Percentiles rank a stretch among this genome's conserved stretches.
phyloP scores from a whole-genome alignment of 1,140 invertebrate genomes.

The Anthonomus grandis region DNA sequence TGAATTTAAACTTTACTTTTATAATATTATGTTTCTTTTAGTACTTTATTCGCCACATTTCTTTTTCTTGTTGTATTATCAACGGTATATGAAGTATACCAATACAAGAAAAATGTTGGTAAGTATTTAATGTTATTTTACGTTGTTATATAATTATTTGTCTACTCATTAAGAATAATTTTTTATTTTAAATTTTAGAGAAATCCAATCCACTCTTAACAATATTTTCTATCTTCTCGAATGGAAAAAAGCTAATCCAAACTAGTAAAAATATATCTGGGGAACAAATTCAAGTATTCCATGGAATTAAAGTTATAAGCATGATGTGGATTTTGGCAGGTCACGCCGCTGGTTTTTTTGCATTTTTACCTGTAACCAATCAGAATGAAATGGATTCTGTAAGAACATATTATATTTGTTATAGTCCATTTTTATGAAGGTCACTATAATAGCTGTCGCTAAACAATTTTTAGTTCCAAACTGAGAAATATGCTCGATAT shows the following conservation, averaged over 20 bases:
- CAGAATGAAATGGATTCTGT: slow-evolving; percentile 8
- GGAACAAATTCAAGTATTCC: slow-evolving; percentile 39
- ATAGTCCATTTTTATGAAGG: too few species aligned
- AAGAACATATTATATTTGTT: neutral
- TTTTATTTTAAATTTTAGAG: slow-evolving; percentile 18
- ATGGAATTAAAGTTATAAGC: slow-evolving; percentile 43
- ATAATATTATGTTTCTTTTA: neutral
- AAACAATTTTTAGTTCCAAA: slow-evolving; percentile 6
- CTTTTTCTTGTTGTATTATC: neutral
- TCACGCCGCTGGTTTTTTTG: slow-evolving; percentile 26
- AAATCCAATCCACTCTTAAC: slow-evolving; percentile 13
- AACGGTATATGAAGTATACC: neutral
- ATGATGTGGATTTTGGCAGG: slow-evolving; percentile 44
- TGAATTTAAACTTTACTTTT: neutral
- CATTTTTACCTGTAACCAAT: slow-evolving; percentile 9
- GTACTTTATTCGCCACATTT: neutral
- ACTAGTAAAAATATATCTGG: neutral
- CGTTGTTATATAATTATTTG: neutral
- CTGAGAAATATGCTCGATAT: slow-evolving; percentile 19
- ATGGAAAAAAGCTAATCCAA: slow-evolving; percentile 30
- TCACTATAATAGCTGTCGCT: too few species aligned
- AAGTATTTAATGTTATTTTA: neutral
- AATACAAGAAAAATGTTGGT: neutral
- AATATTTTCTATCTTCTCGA: slow-evolving; percentile 32
- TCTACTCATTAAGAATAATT: neutral